phyloP scores from a whole-genome alignment of 2,797 vertebrate genomes.

The Myotis planiceps region DNA sequence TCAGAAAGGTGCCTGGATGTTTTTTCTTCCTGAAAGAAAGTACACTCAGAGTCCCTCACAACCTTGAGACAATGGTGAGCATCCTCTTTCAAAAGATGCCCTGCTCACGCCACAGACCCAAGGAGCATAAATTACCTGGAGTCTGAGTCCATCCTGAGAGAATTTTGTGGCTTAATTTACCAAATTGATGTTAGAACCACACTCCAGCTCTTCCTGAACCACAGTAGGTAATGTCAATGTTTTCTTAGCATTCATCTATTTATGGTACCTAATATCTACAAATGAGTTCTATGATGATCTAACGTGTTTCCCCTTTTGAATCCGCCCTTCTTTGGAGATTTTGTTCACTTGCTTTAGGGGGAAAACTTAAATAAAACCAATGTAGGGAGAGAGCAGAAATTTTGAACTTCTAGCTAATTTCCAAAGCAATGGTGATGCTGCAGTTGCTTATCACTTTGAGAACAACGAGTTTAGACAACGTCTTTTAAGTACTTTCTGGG shows the following conservation, averaged over 20 bases:
- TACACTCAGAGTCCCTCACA: background rate
- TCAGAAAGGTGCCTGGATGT: conserved; percentile 12
- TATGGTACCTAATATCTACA: background rate
- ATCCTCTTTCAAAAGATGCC: background rate
- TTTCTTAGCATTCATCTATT: conserved; percentile 28
- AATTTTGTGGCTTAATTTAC: conserved; percentile 40
- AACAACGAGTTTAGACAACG: background rate
- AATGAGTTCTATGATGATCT: background rate
- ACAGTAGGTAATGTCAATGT: conserved; percentile 11
- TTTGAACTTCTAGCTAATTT: background rate
- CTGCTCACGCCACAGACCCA: background rate
- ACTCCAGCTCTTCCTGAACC: conserved; percentile 43
- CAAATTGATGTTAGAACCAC: conserved; percentile 17
- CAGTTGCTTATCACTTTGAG: background rate
- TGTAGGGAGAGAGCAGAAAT: background rate
- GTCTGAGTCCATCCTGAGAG: conserved; percentile 10
- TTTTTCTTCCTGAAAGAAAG: conserved; percentile 4
- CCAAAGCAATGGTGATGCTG: background rate
- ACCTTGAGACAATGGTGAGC: background rate
- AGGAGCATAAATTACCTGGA: background rate
- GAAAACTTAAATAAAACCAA: background rate
- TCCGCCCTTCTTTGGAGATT: background rate
- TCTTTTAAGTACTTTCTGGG: background rate
- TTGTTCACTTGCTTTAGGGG: background rate
- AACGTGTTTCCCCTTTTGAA: background rate